phyloP scores from a whole-genome alignment of 1,140 invertebrate genomes.

The Drosophila tristis region DNA sequence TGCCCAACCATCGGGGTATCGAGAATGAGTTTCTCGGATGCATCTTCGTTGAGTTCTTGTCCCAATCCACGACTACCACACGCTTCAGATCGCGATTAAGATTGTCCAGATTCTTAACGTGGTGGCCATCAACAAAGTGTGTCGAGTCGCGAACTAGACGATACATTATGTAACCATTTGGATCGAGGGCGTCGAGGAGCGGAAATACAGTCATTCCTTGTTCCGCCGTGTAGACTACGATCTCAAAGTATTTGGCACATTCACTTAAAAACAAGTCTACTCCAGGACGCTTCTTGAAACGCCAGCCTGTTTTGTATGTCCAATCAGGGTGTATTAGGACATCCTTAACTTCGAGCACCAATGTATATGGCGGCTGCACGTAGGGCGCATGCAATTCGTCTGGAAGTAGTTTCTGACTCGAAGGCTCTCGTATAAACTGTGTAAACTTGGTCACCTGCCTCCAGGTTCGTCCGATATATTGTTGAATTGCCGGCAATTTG shows the following conservation, averaged over 20 bases:
- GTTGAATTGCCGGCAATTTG: conserved; percentile 87
- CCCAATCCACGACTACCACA: conserved; percentile 99
- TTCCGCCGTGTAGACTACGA: conserved; percentile 98
- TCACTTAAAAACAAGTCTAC: conserved; percentile 97
- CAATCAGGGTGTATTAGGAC: conserved; percentile 99
- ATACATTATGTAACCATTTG: conserved; percentile 94
- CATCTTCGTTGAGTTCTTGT: conserved; percentile 93
- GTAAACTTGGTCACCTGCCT: conserved; percentile 91
- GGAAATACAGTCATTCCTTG: conserved; percentile 95
- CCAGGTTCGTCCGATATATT: conserved; percentile 90
- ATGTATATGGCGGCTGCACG: conserved; percentile 97
- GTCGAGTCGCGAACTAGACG: conserved; percentile 97
- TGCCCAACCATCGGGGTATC: conserved; percentile 96
- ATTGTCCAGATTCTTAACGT: conserved; percentile 97
- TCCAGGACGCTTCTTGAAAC: conserved; percentile 99
- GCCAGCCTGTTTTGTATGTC: conserved; percentile 92
- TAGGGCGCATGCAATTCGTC: conserved; percentile 97
- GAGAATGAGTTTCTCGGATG: conserved; percentile 95
- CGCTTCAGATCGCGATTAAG: conserved; percentile 97
- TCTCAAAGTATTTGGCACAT: conserved; percentile 96
- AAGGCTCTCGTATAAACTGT: conserved; percentile 96
- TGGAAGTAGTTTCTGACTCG: conserved; percentile 96
- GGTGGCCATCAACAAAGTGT: conserved; percentile 96
- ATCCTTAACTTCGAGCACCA: conserved; percentile 98
- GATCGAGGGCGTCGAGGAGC: conserved; percentile 96